Evolutionary conservation across 1,140 invertebrate species (phyloP).

Genomic region (Planococcus citri): DNA sequence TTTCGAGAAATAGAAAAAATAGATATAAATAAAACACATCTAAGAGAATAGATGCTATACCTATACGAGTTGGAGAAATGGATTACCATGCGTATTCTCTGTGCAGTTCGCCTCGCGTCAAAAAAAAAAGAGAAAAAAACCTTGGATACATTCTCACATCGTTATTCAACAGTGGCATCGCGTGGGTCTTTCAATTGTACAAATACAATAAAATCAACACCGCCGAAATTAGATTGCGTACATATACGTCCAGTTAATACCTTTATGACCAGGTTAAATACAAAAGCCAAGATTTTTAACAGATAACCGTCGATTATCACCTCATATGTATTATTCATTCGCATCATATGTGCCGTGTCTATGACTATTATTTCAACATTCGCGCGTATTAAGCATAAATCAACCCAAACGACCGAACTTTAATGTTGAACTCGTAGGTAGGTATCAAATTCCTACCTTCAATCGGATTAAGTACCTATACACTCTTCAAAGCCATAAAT

Average conservation of each 20-base stretch:
- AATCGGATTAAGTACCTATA: too few species aligned
- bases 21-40: not conserved
- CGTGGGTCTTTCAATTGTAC: not conserved
- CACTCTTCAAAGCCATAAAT: too few species aligned
- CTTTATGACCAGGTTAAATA: not conserved
- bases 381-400: too few species aligned
- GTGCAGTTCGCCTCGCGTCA: too few species aligned
- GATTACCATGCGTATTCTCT: not conserved
- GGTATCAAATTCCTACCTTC: too few species aligned
- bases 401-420: too few species aligned
- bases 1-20: not conserved
- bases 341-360: too few species aligned
- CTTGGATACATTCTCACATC: not conserved
- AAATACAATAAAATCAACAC: slow-evolving; percentile 3
- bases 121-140: too few species aligned
- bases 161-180: not conserved
- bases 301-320: not conserved
- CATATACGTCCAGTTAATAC: not conserved
- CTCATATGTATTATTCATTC: too few species aligned
- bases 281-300: not conserved
- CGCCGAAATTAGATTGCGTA: not conserved
- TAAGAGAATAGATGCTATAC: too few species aligned
- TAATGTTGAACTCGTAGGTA: too few species aligned
- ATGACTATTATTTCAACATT: too few species aligned
- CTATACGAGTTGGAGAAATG: not conserved